Percentiles rank a stretch among this genome's conserved stretches.
Conservation (phyloP, 2,888 invertebrate species). For the Augochlorella aurata region DNA sequence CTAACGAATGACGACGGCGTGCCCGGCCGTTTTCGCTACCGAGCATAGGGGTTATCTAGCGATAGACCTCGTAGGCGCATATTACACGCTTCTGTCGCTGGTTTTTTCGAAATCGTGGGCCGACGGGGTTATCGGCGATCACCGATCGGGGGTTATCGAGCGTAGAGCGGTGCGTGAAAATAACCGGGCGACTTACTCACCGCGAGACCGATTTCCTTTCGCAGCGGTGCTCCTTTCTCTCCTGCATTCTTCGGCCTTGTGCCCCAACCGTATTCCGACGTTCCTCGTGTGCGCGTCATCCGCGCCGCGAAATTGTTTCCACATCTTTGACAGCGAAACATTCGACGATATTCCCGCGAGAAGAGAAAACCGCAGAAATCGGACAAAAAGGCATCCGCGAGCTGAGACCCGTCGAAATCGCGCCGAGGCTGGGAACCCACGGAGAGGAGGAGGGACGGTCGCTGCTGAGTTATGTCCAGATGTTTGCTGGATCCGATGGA, state of each 20-base stretch:
- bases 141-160: constrained; percentile 39
- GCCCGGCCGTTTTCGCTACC: background rate
- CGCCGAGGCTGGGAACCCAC: background rate
- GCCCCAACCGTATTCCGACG: background rate
- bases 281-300: background rate
- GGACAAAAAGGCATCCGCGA: background rate
- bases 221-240: background rate
- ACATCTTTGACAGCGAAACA: constrained; percentile 1
- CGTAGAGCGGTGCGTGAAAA: constrained; percentile 19
- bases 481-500: background rate
- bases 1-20: background rate
- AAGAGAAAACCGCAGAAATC: background rate
- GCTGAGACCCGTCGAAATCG: background rate
- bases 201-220: constrained; percentile 18
- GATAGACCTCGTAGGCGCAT: constrained; percentile 24
- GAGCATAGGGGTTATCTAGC: constrained; percentile 26
- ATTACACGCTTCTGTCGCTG: constrained; percentile 46
- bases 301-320: background rate
- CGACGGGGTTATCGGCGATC: constrained; percentile 39
- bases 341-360: constrained; percentile 4
- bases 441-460: background rate
- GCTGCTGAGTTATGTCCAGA: background rate
- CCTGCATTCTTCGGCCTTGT: background rate
- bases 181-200: constrained; percentile 23
- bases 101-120: constrained; percentile 35